phyloP scores from a whole-genome alignment of 2,797 vertebrate species.

The Sardinella longiceps region DNA sequence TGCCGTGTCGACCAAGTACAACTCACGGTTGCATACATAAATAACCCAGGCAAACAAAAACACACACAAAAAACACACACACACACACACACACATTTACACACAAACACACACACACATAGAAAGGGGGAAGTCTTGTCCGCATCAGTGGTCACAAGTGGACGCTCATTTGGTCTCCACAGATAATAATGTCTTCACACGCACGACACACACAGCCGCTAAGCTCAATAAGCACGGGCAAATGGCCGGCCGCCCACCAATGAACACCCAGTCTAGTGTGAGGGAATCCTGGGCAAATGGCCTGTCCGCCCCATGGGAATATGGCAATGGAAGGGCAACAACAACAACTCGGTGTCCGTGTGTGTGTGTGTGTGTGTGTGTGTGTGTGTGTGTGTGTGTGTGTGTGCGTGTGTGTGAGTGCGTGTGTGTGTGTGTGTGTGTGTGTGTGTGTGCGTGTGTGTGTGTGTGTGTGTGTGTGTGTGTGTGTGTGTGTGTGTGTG shows the following conservation, averaged over 20 bases:
- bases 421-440: conserved; percentile 18
- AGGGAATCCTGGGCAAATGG: conserved; percentile 1
- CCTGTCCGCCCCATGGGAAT: neutral
- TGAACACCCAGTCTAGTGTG: neutral
- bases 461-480: too few species aligned
- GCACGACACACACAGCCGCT: neutral
- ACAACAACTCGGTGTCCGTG: too few species aligned
- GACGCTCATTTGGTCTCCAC: neutral
- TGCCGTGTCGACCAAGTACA: conserved; percentile 54
- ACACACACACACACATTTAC: neutral
- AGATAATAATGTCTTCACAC: neutral
- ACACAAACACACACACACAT: conserved; percentile 22
- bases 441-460: conserved; percentile 7
- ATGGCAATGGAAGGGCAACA: neutral
- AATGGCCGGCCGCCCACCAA: neutral
- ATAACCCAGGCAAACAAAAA: neutral
- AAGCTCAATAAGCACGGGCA: neutral
- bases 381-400: too few species aligned
- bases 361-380: too few species aligned
- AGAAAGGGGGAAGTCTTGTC: neutral
- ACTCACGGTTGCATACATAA: neutral
- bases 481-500: too few species aligned
- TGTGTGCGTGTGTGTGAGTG: too few species aligned
- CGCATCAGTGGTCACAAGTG: neutral
- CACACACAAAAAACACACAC: neutral